These are phyloP conservation scores for Drosophila subquinaria DNA, from an alignment of 2,888 invertebrate genomes.

Conservation along the genomic window DNA sequence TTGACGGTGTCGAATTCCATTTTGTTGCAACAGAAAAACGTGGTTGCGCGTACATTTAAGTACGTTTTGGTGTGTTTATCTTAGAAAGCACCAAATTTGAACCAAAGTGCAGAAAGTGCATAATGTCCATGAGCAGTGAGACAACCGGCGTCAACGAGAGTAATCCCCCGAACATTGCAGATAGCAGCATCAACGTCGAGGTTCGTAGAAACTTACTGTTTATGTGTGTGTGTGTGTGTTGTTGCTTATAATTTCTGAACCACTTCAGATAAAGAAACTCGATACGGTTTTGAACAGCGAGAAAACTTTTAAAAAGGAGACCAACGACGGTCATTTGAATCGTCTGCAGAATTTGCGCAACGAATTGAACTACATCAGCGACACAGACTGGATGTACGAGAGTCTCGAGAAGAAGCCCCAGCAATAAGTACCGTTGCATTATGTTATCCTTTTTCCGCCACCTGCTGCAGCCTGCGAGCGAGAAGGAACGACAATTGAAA, in stretches of 20 bases:
- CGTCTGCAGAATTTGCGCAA: slow-evolving; percentile 90
- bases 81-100: background rate
- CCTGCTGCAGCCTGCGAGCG: background rate
- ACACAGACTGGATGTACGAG: slow-evolving; percentile 93
- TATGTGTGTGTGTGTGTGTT: background rate
- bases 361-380: slow-evolving; percentile 91
- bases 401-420: slow-evolving; percentile 87
- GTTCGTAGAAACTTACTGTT: slow-evolving; percentile 30
- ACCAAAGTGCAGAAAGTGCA: background rate
- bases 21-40: background rate
- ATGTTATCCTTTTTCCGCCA: slow-evolving; percentile 27
- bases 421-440: slow-evolving; percentile 43
- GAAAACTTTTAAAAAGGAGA: slow-evolving; percentile 86
- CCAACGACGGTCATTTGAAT: slow-evolving; percentile 90
- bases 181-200: slow-evolving; percentile 36
- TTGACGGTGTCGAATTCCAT: background rate
- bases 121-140: slow-evolving; percentile 49
- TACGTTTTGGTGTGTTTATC: too few species aligned
- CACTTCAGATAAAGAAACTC: slow-evolving; percentile 52
- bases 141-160: slow-evolving; percentile 45
- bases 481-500: slow-evolving; percentile 84
- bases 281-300: slow-evolving; percentile 75
- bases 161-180: slow-evolving; percentile 37
- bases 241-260: background rate
- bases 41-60: background rate